Base-by-base conservation (phyloP, 1,140 invertebrate species). In the Meloidogyne chitwoodi region DNA sequence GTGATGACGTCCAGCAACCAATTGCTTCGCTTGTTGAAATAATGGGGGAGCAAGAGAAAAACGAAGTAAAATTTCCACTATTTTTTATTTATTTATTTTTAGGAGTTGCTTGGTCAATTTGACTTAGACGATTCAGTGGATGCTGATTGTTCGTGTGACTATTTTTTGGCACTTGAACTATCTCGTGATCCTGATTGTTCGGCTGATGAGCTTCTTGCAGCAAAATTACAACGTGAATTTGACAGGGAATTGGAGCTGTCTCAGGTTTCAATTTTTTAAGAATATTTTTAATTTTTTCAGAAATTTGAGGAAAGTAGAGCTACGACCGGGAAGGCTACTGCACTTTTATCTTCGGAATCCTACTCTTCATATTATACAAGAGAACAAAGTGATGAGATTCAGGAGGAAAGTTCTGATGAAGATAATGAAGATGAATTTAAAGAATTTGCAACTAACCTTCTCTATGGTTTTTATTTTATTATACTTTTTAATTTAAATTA, bases 1-100 rank as follows among this genome's bases (percentile, higher is more conserved):
- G 27, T 12, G 72, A 31, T 0, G 75, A 77, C 1, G 73, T 64
- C 16, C 27, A 65, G 16, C 44, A 76, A 27, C 85, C 85, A n/a
- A 65, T 83, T 26, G 70, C 73, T 4, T 86, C 84, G 14, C 79
- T 86, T 31, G 77, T 71, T 16, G 84, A 86, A 31, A 85, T 86
- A 8, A 87, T 86, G 85, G 84, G 75, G 22, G 63, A 79, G 16
- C 48, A 84, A n/a, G 34, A 84, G 10, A 78, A 78, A 74, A 68
- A 85, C 24, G 85, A 31, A 44, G 71, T 83, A 31, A 24, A 12
- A n/a, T n/a, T n/a, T 5, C 26, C n/a, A 14, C 16, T 68, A 14
- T 44, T 27, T 0, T 12, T 62, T n/a, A 3, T 71, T n/a, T 71
- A 26, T 44, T 61, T 22, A 0, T 62, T 62, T 12, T 48, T 48